phyloP scores from a whole-genome alignment of 2,888 invertebrate species.

The Polyommatus iphigenia region DNA sequence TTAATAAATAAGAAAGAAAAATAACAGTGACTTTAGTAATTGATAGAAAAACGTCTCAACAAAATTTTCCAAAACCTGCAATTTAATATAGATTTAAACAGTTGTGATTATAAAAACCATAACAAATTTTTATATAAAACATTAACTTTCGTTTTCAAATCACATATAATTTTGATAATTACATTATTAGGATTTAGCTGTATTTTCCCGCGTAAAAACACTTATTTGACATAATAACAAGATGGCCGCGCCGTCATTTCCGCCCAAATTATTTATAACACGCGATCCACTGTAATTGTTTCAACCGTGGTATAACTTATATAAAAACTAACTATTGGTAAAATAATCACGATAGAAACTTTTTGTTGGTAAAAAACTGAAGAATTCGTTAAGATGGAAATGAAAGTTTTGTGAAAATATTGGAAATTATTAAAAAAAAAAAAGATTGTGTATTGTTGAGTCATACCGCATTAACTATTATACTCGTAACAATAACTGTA shows the following conservation, averaged over 20 bases:
- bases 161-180: constrained; percentile 19
- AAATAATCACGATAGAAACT: neutral
- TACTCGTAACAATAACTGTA: too few relatives aligned
- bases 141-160: constrained; percentile 11
- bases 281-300: constrained; percentile 14
- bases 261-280: constrained; percentile 28
- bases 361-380: neutral
- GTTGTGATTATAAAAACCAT: neutral
- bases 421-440: too few relatives aligned
- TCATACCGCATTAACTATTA: too few relatives aligned
- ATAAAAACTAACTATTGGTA: neutral
- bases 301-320: neutral
- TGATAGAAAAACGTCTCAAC: too few relatives aligned
- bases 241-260: constrained; percentile 22
- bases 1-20: too few relatives aligned
- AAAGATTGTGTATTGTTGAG: too few relatives aligned
- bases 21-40: too few relatives aligned
- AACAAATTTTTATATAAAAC: neutral
- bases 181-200: neutral
- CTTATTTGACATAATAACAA: constrained; percentile 23
- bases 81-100: too few relatives aligned
- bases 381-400: neutral
- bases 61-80: too few relatives aligned
- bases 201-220: constrained; percentile 23
- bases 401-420: too few relatives aligned